A percentile compares a stretch with the other conserved stretches of the same genome.
Evolutionary conservation across 2,113 vertebrate genomes (phyloP).

Genomic region (Cettia cetti): DNA sequence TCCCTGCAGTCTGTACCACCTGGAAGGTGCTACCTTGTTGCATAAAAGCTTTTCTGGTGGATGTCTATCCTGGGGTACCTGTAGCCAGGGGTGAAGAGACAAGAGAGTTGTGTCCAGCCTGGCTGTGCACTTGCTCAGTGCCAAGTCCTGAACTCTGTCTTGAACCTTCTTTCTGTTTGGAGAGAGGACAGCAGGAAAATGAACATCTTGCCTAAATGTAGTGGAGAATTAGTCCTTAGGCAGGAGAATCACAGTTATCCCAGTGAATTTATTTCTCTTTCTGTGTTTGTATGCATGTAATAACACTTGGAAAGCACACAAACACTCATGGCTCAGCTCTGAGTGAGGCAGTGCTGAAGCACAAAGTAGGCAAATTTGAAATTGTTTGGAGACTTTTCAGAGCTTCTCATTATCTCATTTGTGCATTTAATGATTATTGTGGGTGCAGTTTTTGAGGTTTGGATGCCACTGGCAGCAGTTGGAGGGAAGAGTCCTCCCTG

Average conservation of each 20-base stretch:
- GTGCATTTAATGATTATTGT: background rate
- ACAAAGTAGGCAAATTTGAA: background rate
- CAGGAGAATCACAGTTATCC: background rate
- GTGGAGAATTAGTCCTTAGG: background rate
- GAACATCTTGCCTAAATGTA: background rate
- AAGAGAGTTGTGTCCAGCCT: background rate
- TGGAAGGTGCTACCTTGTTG: background rate
- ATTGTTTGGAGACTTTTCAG: constrained; percentile 10
- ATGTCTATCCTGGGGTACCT: background rate
- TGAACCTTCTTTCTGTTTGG: background rate
- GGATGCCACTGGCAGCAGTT: background rate
- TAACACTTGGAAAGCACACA: background rate
- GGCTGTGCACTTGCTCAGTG: background rate
- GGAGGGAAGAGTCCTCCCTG: background rate
- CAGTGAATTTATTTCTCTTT: background rate
- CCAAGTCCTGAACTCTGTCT: background rate
- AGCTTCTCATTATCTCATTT: background rate
- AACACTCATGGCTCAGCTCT: background rate
- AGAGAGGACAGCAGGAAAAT: background rate
- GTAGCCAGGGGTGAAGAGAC: background rate
- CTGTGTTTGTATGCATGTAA: background rate
- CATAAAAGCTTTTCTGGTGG: background rate
- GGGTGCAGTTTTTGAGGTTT: background rate
- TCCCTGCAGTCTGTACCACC: background rate
- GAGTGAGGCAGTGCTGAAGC: background rate